phyloP scores from a whole-genome alignment of 2,113 vertebrate species.

The Eira barbara region DNA sequence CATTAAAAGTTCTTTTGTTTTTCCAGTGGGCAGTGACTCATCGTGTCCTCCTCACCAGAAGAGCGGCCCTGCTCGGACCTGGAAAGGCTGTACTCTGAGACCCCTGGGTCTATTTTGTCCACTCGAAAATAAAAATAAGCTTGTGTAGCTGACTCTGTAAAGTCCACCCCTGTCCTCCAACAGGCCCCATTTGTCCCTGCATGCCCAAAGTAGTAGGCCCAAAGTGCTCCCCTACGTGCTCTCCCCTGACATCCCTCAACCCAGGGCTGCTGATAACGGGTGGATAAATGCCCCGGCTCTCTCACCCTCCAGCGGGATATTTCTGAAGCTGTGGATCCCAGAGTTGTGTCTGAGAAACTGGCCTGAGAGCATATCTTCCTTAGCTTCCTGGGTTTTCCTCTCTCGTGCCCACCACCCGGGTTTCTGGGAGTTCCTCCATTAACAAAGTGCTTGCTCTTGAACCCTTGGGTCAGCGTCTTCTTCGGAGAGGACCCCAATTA shows the following conservation, averaged over 20 bases:
- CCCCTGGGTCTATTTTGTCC: background rate
- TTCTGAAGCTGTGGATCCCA: background rate
- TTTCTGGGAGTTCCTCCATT: background rate
- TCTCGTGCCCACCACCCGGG: background rate
- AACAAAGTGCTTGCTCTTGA: background rate
- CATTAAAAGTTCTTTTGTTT: conserved; percentile 45
- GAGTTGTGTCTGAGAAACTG: background rate
- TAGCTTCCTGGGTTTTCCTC: background rate
- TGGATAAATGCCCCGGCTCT: background rate
- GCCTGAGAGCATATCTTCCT: background rate
- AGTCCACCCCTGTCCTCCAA: background rate
- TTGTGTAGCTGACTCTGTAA: background rate
- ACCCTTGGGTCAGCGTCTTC: background rate
- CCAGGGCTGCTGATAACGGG: background rate
- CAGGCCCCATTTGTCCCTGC: background rate
- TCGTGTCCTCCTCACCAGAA: background rate
- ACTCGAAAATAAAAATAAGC: conserved; percentile 29
- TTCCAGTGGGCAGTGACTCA: conserved; percentile 38
- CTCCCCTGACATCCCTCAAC: background rate
- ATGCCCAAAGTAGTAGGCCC: background rate
- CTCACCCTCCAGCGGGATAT: background rate
- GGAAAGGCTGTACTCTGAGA: background rate
- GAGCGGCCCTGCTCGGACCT: background rate
- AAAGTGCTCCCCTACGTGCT: background rate
- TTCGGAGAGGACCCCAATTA: background rate